Conservation (phyloP, 1,140 invertebrate genomes). For the Vollenhovia emeryi region DNA sequence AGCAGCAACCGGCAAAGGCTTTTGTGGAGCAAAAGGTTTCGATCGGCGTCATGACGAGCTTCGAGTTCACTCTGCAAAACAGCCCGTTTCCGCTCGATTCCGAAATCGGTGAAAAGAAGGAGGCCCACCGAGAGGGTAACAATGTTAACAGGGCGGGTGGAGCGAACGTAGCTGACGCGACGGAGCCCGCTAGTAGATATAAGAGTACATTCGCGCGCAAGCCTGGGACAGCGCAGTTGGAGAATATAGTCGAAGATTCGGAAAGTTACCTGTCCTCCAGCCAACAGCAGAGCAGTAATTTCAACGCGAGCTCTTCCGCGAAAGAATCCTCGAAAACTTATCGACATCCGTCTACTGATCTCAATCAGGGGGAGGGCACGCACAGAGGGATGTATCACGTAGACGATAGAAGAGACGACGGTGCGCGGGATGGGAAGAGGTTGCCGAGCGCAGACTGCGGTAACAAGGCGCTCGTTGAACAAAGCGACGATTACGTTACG, state of each 20-base stretch:
- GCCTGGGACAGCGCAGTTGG: slow-evolving; percentile 71
- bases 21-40: slow-evolving; percentile 87
- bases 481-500: background rate
- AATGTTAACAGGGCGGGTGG: slow-evolving; percentile 72
- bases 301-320: slow-evolving; percentile 58
- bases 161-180: slow-evolving; percentile 79
- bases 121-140: slow-evolving; percentile 79
- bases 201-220: slow-evolving; percentile 73
- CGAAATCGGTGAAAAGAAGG: slow-evolving; percentile 83
- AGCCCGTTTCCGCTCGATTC: slow-evolving; percentile 75
- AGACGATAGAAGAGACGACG: background rate
- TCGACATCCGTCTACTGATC: background rate
- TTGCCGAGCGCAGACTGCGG: background rate
- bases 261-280: slow-evolving; percentile 82
- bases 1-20: slow-evolving; percentile 69
- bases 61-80: slow-evolving; percentile 88
- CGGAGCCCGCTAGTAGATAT: slow-evolving; percentile 75
- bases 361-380: background rate
- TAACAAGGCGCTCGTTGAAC: background rate
- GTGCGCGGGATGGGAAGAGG: too few species aligned
- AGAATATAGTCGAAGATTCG: slow-evolving; percentile 83
- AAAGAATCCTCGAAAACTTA: slow-evolving; percentile 46
- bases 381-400: background rate
- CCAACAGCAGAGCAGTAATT: slow-evolving; percentile 77
- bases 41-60: slow-evolving; percentile 90